Base-by-base conservation (phyloP, 2,113 vertebrate genomes). In the Loxodonta africana region DNA sequence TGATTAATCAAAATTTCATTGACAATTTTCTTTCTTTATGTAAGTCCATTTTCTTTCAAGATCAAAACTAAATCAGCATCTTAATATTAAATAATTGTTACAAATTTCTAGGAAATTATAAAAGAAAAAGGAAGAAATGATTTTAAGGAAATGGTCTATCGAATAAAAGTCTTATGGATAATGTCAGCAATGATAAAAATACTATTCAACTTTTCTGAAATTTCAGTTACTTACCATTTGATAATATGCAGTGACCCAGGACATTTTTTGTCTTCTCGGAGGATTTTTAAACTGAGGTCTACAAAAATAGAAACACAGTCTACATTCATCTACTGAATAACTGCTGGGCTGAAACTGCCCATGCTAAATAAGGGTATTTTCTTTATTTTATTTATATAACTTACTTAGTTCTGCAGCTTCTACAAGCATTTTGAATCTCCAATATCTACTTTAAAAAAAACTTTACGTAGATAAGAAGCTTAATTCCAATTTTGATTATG, bases 281-380 rank as follows among this genome's bases (percentile, higher is more conserved):
- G 98, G 93, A 99, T 98, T 98, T 99, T 99, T 95, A 99, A 97
- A 97, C 93, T 98, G 94, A 98, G 96, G 69, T 98, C 98, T 99
- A 97, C 44, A 97, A 98, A 74, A 98, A 86, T 67, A 98, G 90
- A 98, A 97, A 93, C 51, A 94, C 10, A 82, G 23, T 48, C 67
- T 94, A 81, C 80, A 88, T 92, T 94, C 10, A 95, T 86, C 71
- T 92, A 69, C 37, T 60, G 48, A 95, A 80, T 65, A 77, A 83
- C 48, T 93, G 8, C 51, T 90, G 2, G 33, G 57, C 88, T 95
- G 65, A 96, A 96, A 97, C 23, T 90, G 57, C 86, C 44, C 86
- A 74, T 81, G 41, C 90, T 94, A 90, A 92, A 92, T 26, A 91
- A 65, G 37, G 20, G 5, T 62, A 96, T 95, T 94, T 88, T 21